Conservation (phyloP, 2,113 vertebrate genomes). For the Clarias gariepinus region DNA sequence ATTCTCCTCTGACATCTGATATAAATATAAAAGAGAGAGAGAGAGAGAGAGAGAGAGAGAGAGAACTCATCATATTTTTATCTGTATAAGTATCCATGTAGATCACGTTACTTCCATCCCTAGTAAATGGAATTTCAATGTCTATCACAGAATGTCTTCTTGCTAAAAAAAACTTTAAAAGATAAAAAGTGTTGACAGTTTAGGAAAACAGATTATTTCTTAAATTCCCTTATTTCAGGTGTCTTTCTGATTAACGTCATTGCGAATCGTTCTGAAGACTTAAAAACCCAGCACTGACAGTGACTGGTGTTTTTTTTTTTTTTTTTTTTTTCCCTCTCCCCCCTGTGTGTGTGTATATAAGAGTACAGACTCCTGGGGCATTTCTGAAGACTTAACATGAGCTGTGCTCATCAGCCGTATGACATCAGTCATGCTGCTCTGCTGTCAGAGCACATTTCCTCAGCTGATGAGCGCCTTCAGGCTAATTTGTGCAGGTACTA, state of each 20-base stretch:
- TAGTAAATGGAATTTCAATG: not conserved
- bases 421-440: constrained; percentile 47
- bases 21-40: no score
- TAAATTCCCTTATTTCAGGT: not conserved
- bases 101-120: not conserved
- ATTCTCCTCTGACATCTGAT: no score
- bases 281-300: not conserved
- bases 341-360: not conserved
- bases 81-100: no score
- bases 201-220: not conserved
- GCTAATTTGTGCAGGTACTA: constrained; percentile 47
- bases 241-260: not conserved
- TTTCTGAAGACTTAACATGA: constrained; percentile 19
- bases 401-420: constrained; percentile 26
- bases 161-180: not conserved
- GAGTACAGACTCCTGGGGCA: not conserved
- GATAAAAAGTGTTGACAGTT: not conserved
- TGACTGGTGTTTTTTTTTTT: not conserved
- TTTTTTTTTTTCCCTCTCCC: not conserved
- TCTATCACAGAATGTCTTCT: not conserved
- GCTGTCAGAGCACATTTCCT: constrained; percentile 46
- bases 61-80: no score
- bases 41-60: no score
- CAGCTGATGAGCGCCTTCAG: constrained; percentile 41
- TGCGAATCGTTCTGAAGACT: not conserved